phyloP scores from a whole-genome alignment of 2,113 vertebrate genomes.

The Sapajus apella region DNA sequence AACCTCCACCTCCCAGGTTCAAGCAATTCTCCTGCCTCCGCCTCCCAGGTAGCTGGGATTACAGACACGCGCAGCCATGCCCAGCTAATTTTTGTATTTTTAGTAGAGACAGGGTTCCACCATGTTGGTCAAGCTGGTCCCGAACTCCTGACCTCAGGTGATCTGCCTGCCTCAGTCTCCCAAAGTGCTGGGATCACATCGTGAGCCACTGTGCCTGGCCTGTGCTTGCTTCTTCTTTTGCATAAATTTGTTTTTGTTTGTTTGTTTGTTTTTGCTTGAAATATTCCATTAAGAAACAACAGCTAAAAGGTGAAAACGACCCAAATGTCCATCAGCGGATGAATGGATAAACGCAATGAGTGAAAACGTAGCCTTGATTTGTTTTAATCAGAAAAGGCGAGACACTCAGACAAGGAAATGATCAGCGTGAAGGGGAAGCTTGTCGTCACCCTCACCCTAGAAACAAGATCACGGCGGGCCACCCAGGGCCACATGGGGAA shows the following conservation, averaged over 20 bases:
- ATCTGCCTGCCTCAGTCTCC: too few relatives aligned
- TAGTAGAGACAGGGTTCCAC: too few relatives aligned
- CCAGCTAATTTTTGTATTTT: too few relatives aligned
- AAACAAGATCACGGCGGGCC: neutral
- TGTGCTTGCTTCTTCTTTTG: neutral
- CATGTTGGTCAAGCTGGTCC: too few relatives aligned
- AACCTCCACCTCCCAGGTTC: too few relatives aligned
- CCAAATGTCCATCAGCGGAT: neutral
- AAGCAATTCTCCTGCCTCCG: too few relatives aligned
- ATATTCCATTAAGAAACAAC: neutral
- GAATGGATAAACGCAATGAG: neutral
- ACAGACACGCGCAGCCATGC: too few relatives aligned
- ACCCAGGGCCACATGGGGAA: neutral
- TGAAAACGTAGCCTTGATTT: neutral
- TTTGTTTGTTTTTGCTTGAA: neutral
- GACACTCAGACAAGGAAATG: too few relatives aligned
- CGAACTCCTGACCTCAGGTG: too few relatives aligned
- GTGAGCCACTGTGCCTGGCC: rapidly evolving
- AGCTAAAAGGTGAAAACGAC: neutral
- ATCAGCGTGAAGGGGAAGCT: neutral
- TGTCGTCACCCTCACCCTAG: neutral
- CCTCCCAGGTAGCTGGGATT: too few relatives aligned
- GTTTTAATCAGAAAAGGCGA: neutral
- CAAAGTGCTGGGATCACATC: too few relatives aligned
- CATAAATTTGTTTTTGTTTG: too few relatives aligned